A percentile compares a stretch with the other conserved stretches of the same genome.
Conservation (phyloP, 2,888 invertebrate genomes). For the Temnothorax unifasciatus region DNA sequence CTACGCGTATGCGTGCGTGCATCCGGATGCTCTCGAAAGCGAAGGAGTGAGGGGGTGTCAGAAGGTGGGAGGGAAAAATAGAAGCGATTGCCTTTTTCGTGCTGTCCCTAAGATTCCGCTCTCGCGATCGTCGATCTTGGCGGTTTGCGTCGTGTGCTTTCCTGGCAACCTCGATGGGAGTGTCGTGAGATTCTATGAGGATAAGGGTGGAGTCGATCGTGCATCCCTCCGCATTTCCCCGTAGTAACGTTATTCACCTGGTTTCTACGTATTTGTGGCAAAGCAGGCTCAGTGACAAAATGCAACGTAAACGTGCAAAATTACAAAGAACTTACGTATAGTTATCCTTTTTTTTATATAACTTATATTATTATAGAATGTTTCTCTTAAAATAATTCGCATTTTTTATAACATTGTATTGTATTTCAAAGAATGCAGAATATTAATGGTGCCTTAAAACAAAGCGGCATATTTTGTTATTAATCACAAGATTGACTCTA, state of each 20-base stretch:
- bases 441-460: neutral
- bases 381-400: neutral
- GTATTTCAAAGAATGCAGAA: neutral
- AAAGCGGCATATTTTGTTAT: neutral
- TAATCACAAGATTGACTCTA: neutral
- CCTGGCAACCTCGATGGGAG: constrained; percentile 54
- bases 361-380: neutral
- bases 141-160: constrained; percentile 60
- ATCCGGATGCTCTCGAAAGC: constrained; percentile 67
- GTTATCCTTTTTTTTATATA: neutral
- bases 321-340: neutral
- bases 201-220: constrained; percentile 30
- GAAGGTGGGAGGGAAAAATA: constrained; percentile 65
- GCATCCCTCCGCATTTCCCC: neutral
- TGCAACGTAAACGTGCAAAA: constrained; percentile 1
- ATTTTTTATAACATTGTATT: neutral
- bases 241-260: neutral
- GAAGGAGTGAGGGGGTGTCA: constrained; percentile 21
- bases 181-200: constrained; percentile 29
- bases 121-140: constrained; percentile 63
- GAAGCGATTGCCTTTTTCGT: constrained; percentile 61
- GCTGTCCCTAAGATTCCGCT: constrained; percentile 39
- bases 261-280: neutral
- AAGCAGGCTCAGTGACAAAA: neutral
- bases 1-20: constrained; percentile 72